phyloP scores from a whole-genome alignment of 2,888 invertebrate genomes.

The Trachelus iudaicus region DNA sequence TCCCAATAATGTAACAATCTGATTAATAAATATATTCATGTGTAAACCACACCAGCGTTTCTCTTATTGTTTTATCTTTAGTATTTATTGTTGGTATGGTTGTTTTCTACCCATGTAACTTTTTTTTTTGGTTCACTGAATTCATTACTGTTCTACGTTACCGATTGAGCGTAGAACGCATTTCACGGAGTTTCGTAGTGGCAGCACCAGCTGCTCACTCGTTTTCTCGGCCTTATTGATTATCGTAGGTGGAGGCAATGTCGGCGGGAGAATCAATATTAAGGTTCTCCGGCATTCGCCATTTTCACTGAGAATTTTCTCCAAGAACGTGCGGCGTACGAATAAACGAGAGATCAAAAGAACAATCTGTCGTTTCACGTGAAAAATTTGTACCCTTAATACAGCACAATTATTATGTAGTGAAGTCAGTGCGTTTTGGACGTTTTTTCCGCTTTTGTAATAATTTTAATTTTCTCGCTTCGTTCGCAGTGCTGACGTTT shows the following conservation, averaged over 20 bases:
- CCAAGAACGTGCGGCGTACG: background rate
- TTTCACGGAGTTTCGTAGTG: slow-evolving; percentile 12
- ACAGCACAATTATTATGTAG: slow-evolving; percentile 30
- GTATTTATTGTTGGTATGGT: background rate
- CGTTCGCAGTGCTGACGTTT: background rate
- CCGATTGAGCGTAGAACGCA: slow-evolving; percentile 21
- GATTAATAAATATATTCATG: background rate
- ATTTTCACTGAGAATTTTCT: slow-evolving; percentile 22
- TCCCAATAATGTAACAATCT: background rate
- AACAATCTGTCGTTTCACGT: background rate
- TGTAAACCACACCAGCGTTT: background rate
- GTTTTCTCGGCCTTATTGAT: slow-evolving; percentile 49
- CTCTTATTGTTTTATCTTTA: background rate
- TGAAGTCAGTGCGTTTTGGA: background rate
- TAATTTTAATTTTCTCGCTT: slow-evolving; percentile 27
- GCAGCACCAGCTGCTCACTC: slow-evolving; percentile 44
- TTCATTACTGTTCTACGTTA: slow-evolving; percentile 9
- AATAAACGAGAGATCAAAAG: background rate
- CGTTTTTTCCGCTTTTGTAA: slow-evolving; percentile 23
- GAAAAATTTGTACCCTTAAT: background rate
- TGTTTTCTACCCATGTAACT: background rate
- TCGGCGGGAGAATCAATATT: slow-evolving; percentile 62
- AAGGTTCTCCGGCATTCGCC: slow-evolving; percentile 37
- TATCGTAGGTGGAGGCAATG: slow-evolving; percentile 60
- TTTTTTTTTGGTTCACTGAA: background rate